Conservation (phyloP, 2,797 vertebrate species). For the Sciurus vulgaris region DNA sequence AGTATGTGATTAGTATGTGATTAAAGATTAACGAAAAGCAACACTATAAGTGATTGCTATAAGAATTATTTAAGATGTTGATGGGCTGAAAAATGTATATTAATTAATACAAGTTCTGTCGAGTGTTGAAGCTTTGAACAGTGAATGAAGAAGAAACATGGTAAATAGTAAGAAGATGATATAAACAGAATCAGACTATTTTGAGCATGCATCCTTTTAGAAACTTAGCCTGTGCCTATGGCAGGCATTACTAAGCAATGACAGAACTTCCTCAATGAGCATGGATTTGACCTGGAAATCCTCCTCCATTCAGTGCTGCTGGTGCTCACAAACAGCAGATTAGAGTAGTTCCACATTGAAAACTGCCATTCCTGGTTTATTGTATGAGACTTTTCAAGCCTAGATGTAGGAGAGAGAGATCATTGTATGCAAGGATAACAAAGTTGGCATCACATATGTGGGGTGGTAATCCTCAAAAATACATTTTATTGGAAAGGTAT, state of each 20-base stretch:
- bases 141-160: slow-evolving; percentile 26
- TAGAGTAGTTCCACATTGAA: neutral
- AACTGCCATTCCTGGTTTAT: neutral
- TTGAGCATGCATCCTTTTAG: neutral
- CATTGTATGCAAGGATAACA: neutral
- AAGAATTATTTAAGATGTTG: neutral
- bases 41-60: neutral
- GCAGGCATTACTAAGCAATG: neutral
- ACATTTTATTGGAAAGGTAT: neutral
- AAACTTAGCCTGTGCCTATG: neutral
- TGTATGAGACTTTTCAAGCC: neutral
- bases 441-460: neutral
- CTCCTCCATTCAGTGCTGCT: neutral
- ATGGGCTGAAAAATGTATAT: neutral
- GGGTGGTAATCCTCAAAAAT: neutral
- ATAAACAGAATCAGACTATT: neutral
- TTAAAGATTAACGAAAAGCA: slow-evolving; percentile 30
- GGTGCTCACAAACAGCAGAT: neutral
- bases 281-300: neutral
- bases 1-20: neutral
- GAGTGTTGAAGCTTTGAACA: neutral
- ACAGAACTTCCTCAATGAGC: neutral
- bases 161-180: neutral
- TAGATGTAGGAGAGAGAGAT: neutral
- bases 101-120: neutral